Conservation (phyloP, 1,140 invertebrate species). For the Conus ventricosus region DNA sequence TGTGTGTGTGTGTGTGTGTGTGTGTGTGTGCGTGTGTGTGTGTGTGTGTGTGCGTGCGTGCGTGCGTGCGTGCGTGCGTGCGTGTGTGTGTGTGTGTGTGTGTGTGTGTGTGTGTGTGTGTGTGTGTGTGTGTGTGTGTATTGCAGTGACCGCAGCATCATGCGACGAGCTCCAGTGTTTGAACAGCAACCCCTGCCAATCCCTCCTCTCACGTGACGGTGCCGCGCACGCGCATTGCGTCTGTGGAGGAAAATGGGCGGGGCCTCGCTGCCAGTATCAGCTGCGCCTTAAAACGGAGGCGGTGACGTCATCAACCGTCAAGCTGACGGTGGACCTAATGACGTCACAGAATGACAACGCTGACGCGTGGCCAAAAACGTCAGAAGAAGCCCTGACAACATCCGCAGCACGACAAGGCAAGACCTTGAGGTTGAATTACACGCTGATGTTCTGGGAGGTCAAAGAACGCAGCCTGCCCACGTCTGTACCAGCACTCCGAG, state of each 20-base stretch:
- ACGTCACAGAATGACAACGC: not conserved
- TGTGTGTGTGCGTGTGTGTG: too few species aligned
- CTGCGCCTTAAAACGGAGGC: not conserved
- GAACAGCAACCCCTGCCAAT: conserved; percentile 34
- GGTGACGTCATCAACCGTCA: conserved; percentile 8
- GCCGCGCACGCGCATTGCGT: conserved; percentile 12
- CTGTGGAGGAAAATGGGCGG: conserved; percentile 29
- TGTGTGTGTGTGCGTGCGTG: too few species aligned
- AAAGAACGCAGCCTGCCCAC: not conserved
- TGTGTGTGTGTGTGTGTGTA: too few species aligned
- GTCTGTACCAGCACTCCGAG: not conserved
- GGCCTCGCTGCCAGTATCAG: conserved; percentile 21
- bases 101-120: too few species aligned
- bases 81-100: too few species aligned
- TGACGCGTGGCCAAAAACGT: not conserved
- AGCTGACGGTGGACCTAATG: conserved; percentile 8
- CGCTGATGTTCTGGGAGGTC: conserved; percentile 23
- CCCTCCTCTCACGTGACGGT: not conserved
- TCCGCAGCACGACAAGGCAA: too few species aligned
- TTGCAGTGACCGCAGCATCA: not conserved
- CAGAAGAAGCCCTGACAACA: not conserved
- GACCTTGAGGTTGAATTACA: conserved; percentile 1
- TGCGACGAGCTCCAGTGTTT: conserved; percentile 31
- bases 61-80: too few species aligned
- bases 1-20: too few species aligned